Conservation (phyloP, 2,888 invertebrate species). For the Mythimna pallens region DNA sequence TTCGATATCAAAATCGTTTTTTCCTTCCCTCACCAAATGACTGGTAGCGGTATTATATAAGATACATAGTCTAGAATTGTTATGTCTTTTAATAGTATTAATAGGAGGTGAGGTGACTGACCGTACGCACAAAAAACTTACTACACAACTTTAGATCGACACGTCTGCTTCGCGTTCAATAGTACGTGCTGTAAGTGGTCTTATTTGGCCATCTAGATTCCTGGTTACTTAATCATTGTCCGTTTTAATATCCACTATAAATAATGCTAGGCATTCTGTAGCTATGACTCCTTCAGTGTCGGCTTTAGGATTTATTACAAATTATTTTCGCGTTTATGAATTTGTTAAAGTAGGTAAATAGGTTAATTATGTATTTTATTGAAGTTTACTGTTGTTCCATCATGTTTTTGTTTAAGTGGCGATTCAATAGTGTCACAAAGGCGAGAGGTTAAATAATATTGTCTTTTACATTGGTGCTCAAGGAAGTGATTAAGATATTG, state of each 20-base stretch:
- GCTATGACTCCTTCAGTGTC: conserved; percentile 16
- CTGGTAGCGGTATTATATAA: conserved; percentile 37
- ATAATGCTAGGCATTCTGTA: conserved; percentile 27
- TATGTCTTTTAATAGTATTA: conserved; percentile 67
- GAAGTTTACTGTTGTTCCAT: conserved; percentile 57
- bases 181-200: conserved; percentile 52
- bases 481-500: conserved; percentile 8
- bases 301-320: conserved; percentile 31
- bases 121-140: conserved; percentile 70
- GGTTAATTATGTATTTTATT: conserved; percentile 59
- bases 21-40: conserved; percentile 18
- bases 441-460: conserved; percentile 10
- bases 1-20: conserved; percentile 11
- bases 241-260: conserved; percentile 36
- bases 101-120: conserved; percentile 70
- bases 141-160: conserved; percentile 56
- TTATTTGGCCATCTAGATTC: conserved; percentile 60
- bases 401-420: conserved; percentile 52
- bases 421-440: conserved; percentile 33
- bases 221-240: conserved; percentile 58
- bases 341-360: conserved; percentile 60
- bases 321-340: conserved; percentile 31
- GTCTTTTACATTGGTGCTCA: neutral
- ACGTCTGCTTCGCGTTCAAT: conserved; percentile 52
- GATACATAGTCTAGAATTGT: conserved; percentile 58